phyloP scores from a whole-genome alignment of 2,113 vertebrate genomes.

The Sitta europaea region DNA sequence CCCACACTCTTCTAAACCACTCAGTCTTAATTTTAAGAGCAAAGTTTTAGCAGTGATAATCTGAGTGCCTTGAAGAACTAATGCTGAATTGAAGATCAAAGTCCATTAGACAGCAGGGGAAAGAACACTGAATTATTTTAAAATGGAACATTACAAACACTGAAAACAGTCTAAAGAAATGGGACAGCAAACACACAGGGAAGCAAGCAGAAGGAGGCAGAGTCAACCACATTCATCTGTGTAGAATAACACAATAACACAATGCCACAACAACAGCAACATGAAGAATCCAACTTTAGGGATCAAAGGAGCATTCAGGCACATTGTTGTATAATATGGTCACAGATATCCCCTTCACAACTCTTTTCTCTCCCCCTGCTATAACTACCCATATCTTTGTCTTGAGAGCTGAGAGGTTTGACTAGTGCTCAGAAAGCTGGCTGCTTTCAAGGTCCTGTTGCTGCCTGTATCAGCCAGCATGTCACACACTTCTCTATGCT shows the following conservation, averaged over 20 bases:
- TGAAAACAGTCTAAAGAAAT: conserved; percentile 15
- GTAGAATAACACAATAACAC: not conserved
- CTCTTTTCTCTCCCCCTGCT: not conserved
- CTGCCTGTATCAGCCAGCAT: not conserved
- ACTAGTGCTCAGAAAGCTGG: not conserved
- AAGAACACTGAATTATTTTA: not conserved
- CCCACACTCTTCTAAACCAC: not conserved
- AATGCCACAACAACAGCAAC: not conserved
- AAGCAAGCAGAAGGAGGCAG: not conserved
- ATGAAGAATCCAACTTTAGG: not conserved
- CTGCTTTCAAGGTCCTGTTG: not conserved
- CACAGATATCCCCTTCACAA: not conserved
- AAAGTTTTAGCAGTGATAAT: not conserved
- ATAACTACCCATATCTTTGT: not conserved
- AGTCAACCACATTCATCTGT: not conserved
- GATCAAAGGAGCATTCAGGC: not conserved
- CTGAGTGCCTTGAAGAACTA: not conserved
- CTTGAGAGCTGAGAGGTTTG: conserved; percentile 8
- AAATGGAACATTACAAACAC: not conserved
- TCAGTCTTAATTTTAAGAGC: not conserved
- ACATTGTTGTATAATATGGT: not conserved
- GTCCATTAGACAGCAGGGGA: not conserved
- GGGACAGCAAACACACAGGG: not conserved
- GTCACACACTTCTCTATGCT: not conserved
- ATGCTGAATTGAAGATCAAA: not conserved